phyloP scores from a whole-genome alignment of 2,113 vertebrate species.

The Anhinga anhinga region DNA sequence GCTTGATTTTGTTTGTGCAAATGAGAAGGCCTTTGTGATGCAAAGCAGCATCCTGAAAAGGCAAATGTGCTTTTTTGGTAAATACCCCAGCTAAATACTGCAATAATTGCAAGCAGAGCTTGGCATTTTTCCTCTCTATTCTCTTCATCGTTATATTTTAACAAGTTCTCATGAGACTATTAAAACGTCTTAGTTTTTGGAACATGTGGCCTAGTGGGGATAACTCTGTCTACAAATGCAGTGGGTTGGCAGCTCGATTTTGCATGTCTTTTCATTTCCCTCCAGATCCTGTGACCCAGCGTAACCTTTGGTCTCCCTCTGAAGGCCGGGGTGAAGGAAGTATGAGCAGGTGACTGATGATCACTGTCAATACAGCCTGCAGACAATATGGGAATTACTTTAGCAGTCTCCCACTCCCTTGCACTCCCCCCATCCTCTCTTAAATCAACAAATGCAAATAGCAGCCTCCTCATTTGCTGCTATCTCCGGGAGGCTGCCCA shows the following conservation, averaged over 20 bases:
- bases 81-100: constrained; percentile 55
- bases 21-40: constrained; percentile 69
- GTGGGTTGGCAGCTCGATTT: constrained; percentile 66
- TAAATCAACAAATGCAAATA: constrained; percentile 79
- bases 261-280: constrained; percentile 76
- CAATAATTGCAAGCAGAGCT: constrained; percentile 69
- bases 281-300: constrained; percentile 76
- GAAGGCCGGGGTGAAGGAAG: constrained; percentile 73
- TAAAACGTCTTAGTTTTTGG: constrained; percentile 74
- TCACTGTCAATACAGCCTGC: constrained; percentile 73
- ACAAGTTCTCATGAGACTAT: constrained; percentile 71
- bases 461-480: constrained; percentile 75
- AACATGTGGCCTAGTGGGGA: constrained; percentile 65
- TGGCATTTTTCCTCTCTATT: constrained; percentile 61
- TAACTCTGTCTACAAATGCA: constrained; percentile 64
- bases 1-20: constrained; percentile 68
- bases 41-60: constrained; percentile 65
- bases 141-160: constrained; percentile 71
- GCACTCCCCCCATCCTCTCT: constrained; percentile 45
- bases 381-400: constrained; percentile 81
- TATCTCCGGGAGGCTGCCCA: constrained; percentile 58
- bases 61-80: constrained; percentile 54
- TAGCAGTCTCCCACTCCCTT: constrained; percentile 62
- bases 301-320: constrained; percentile 79
- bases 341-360: constrained; percentile 86